phyloP scores from a whole-genome alignment of 2,113 vertebrate species.

The Electrona antarctica region DNA sequence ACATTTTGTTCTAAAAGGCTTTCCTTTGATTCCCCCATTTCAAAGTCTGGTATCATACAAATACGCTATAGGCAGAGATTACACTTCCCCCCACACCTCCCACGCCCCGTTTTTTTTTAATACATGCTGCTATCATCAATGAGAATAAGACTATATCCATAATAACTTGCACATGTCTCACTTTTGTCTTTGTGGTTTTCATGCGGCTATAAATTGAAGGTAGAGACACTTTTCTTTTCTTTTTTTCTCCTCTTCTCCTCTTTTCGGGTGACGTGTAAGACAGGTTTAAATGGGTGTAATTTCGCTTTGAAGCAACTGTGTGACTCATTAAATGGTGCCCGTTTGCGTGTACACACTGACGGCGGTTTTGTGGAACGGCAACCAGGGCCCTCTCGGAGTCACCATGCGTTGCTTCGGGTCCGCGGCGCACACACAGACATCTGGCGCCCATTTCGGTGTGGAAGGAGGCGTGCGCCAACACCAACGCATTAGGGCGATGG shows the following conservation, averaged over 20 bases:
- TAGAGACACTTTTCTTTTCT: slow-evolving; percentile 67
- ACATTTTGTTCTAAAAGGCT: slow-evolving; percentile 69
- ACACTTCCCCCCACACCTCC: slow-evolving; percentile 53
- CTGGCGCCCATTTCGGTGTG: slow-evolving; percentile 73
- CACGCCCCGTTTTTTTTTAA: slow-evolving; percentile 35
- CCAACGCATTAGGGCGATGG: slow-evolving; percentile 67
- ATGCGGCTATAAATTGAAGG: slow-evolving; percentile 76
- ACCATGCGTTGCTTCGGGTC: slow-evolving; percentile 54
- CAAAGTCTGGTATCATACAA: slow-evolving; percentile 76
- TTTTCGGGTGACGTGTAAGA: slow-evolving; percentile 73
- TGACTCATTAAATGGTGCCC: slow-evolving; percentile 78
- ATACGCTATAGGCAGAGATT: slow-evolving; percentile 70
- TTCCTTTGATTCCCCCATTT: slow-evolving; percentile 78
- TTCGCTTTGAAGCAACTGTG: slow-evolving; percentile 79
- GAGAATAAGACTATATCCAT: slow-evolving; percentile 70
- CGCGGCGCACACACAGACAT: slow-evolving; percentile 63
- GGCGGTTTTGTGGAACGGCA: slow-evolving; percentile 60
- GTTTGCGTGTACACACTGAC: slow-evolving; percentile 58
- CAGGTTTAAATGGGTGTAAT: slow-evolving; percentile 82
- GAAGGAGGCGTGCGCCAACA: slow-evolving; percentile 63
- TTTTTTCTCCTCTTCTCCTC: slow-evolving; percentile 23
- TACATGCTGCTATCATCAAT: slow-evolving; percentile 82
- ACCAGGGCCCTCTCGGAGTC: slow-evolving; percentile 43
- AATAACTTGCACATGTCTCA: slow-evolving; percentile 82
- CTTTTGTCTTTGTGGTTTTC: slow-evolving; percentile 81